Conservation (phyloP, 2,888 invertebrate species). For the Eupithecia inturbata region DNA sequence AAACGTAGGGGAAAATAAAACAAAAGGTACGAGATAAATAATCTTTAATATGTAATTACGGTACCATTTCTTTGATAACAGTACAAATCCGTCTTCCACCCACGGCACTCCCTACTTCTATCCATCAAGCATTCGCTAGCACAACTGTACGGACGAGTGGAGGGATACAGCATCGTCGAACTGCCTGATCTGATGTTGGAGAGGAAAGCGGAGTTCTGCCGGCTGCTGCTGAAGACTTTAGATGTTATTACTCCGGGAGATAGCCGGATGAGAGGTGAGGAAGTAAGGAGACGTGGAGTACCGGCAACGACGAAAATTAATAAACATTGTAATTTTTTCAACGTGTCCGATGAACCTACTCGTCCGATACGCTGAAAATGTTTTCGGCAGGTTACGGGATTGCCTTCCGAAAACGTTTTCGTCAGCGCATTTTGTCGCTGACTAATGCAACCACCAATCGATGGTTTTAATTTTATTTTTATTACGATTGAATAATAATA, state of each 20-base stretch:
- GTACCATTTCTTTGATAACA: conserved; percentile 50
- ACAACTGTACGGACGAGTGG: conserved; percentile 91
- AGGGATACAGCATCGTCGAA: conserved; percentile 88
- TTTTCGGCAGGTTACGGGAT: not conserved
- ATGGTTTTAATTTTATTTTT: too few relatives aligned
- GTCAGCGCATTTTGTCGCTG: not conserved
- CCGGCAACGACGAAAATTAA: not conserved
- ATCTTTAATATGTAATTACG: too few relatives aligned
- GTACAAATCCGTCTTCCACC: conserved; percentile 89
- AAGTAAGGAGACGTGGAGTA: not conserved
- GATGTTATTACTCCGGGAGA: conserved; percentile 91
- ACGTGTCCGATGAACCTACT: not conserved
- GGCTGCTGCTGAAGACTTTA: conserved; percentile 86
- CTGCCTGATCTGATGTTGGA: conserved; percentile 89
- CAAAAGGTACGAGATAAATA: too few relatives aligned
- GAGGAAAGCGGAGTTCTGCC: conserved; percentile 90
- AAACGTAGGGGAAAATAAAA: too few relatives aligned
- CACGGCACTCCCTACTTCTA: conserved; percentile 88
- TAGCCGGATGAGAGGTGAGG: conserved; percentile 88
- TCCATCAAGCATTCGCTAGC: conserved; percentile 87
- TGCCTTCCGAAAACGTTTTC: not conserved
- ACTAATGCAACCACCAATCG: not conserved
- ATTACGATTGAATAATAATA: too few relatives aligned
- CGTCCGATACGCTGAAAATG: not conserved
- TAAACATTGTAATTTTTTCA: not conserved